phyloP scores from a whole-genome alignment of 2,888 invertebrate genomes.

The Nudaria mundana region DNA sequence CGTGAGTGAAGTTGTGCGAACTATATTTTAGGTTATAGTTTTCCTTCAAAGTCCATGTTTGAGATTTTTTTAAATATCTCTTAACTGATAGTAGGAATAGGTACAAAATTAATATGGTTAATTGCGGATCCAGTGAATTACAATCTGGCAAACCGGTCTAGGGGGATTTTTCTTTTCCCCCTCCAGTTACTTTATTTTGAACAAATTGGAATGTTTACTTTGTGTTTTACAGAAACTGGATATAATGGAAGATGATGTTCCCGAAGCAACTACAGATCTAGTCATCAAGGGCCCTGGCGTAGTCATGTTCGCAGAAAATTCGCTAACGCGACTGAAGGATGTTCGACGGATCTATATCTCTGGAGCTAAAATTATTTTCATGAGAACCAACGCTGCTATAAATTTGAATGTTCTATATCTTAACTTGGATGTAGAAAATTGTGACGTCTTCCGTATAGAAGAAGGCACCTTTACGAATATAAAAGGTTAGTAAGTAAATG shows the following conservation, averaged over 20 bases:
- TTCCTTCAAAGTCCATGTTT: too few relatives aligned
- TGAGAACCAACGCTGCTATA: conserved; percentile 82
- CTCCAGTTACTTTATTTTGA: too few relatives aligned
- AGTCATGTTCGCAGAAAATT: conserved; percentile 77
- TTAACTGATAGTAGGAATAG: too few relatives aligned
- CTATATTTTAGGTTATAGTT: too few relatives aligned
- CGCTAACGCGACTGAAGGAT: conserved; percentile 79
- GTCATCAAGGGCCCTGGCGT: conserved; percentile 79
- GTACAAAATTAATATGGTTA: too few relatives aligned
- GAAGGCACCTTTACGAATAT: conserved; percentile 83
- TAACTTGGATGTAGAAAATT: conserved; percentile 81
- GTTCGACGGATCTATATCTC: conserved; percentile 79
- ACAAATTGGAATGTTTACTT: too few relatives aligned
- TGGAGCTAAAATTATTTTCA: conserved; percentile 73
- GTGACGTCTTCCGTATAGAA: conserved; percentile 82
- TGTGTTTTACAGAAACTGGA: conserved; percentile 65
- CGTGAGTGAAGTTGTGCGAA: too few relatives aligned
- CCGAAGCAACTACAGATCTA: conserved; percentile 80
- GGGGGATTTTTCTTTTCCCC: too few relatives aligned
- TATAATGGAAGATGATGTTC: conserved; percentile 76
- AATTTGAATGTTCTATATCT: conserved; percentile 82
- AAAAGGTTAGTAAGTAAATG: conserved; percentile 59
- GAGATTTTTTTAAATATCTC: too few relatives aligned
- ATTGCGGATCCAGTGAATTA: too few relatives aligned
- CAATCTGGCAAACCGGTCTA: too few relatives aligned